These are phyloP conservation scores for Falco naumanni DNA, from an alignment of 2,797 vertebrate genomes.

Conservation along the genomic window DNA sequence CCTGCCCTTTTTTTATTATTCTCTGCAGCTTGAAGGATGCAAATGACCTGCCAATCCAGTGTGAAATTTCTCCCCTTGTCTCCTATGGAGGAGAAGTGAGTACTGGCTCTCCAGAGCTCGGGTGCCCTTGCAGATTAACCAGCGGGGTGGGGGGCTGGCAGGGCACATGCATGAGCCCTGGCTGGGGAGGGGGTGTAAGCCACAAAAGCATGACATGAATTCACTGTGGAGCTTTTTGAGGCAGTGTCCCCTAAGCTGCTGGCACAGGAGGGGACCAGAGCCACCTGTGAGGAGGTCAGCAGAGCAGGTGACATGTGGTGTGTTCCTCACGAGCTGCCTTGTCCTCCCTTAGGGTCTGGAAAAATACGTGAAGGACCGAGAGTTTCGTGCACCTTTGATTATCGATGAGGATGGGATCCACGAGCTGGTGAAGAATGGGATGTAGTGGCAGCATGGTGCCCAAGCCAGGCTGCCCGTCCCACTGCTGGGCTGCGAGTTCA, in stretches of 20 bases:
- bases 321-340: neutral
- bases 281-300: neutral
- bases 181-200: fast-evolving
- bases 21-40: slow-evolving; percentile 90
- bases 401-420: slow-evolving; percentile 86
- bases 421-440: slow-evolving; percentile 89
- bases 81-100: slow-evolving; percentile 97
- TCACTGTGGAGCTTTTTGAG: neutral
- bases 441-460: slow-evolving; percentile 55
- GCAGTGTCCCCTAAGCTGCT: neutral
- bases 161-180: fast-evolving
- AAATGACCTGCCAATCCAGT: slow-evolving; percentile 92
- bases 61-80: slow-evolving; percentile 94
- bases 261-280: neutral
- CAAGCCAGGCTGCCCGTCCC: neutral
- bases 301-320: fast-evolving
- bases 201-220: fast-evolving
- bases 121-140: neutral
- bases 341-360: slow-evolving; percentile 84
- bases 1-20: neutral
- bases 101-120: neutral
- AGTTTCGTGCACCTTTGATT: slow-evolving; percentile 86
- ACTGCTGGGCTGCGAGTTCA: neutral
- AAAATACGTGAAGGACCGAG: slow-evolving; percentile 82
- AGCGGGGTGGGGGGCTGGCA: neutral